Evolutionary conservation across 2,113 vertebrate genomes (phyloP), one percentile per base, ranked within the genome.

Genomic region (Pseudorectes ferrugineus): DNA sequence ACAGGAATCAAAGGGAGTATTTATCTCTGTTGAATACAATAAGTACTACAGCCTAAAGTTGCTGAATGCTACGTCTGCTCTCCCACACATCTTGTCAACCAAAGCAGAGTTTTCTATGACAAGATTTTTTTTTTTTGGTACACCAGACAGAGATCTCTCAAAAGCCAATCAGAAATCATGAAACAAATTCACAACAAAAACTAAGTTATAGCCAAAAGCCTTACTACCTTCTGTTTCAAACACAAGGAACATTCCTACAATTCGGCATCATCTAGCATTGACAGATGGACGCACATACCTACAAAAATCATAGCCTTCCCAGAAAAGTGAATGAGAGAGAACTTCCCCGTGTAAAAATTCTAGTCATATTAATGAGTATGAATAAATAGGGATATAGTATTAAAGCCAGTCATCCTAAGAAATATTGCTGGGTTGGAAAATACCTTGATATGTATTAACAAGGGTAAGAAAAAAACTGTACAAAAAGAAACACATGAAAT

Each of bases 201-300:
- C 70, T 85, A 95, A 89, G 80, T 61, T 92, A 91, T 89, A 87
- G 95, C 94, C 96, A 97, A 96, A 92, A 95, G 84, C 66, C 49
- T 94, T 66, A 49, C 52, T 95, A 93, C 95, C 95, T 96, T 96
- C 96, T 97, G 96, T 93, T 96, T 93, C 91, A 89, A 97, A 87
- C 94, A 95, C 96, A 95, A 95, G 95, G 89, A 96, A 89, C 94
- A 95, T 93, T 95, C 91, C 94, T 87, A 91, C 84, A 75, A 93
- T 91, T 92, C 77, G n/a, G 93, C 93, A 81, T 96, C 70, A 92
- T 95, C 73, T 87, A 92, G 84, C 87, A 95, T 4, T 95, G 89
- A 95, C 96, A 96, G 95, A 97, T 97, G 95, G 95, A 92, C 68
- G 88, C 94, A 82, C 91, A 96, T 97, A 96, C 95, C 93, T 95